Base-by-base conservation (phyloP, 2,797 vertebrate genomes). In the Lacerta bilineata region DNA sequence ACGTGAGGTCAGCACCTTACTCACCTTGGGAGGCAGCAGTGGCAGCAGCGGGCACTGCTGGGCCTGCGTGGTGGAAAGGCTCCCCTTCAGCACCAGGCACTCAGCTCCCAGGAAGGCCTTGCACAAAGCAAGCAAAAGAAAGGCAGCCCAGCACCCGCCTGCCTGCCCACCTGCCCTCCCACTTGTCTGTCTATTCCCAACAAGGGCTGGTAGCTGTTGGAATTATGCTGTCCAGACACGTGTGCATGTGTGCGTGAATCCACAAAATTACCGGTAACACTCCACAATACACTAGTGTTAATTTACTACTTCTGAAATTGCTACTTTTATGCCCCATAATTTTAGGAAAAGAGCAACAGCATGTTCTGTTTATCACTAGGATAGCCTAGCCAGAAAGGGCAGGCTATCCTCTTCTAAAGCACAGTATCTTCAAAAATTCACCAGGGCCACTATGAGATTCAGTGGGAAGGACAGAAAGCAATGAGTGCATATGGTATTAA, bases 401-500 rank as follows among this genome's bases (percentile, higher is more conserved):
- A 36, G 6, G 39, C 33, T 84, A 74, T 61, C 33, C 5, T 61
- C 36, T 25, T 7, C 18, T 61, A 29, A 2, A 27, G 23, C 75
- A 29, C 36, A 29, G 69, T 33, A 50, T 55, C 77, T 77, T 55
- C 46, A n/a, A 84, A 84, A 50, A 72, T 39, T 18, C 64, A 29
- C 71, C 27, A n/a, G 25, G 71, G 11, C 43, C 46, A 27, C 15
- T 39, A 50, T 50, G 50, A 50, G 50, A 50, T 50, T 50, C 11
- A 50, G 8, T 61, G 71, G 36, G 36, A 85, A 85, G 83, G 83
- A 85, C 33, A 85, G 39, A 27, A 69, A 83, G 41, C 27, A 61
- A 39, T 61, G 36, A 76, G 50, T 29, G 41, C 71, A 76, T 85
- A 41, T 85, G 64, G 71, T 36, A 75, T 39, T 50, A 61, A 13